phyloP scores from a whole-genome alignment of 1,140 invertebrate genomes.

The Schlechtendalia chinensis region DNA sequence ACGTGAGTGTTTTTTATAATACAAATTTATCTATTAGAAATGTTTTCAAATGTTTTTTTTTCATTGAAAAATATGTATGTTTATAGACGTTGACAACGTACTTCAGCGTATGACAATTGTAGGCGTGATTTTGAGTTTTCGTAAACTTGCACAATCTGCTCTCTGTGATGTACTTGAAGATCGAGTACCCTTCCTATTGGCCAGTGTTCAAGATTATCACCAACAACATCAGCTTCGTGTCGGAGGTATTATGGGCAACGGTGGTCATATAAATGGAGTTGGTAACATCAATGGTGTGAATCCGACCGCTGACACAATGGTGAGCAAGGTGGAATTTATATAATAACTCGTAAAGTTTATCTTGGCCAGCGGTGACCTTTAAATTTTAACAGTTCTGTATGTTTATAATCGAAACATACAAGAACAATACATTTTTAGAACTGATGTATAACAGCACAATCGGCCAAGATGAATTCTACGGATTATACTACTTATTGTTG shows the following conservation, averaged over 20 bases:
- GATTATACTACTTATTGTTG: too few relatives aligned
- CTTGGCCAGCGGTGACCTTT: too few relatives aligned
- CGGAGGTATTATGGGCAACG: not conserved
- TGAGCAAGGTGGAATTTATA: not conserved
- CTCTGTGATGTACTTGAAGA: constrained; percentile 91
- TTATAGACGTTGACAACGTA: constrained; percentile 83
- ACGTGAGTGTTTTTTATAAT: constrained; percentile 56
- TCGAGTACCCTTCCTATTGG: constrained; percentile 93
- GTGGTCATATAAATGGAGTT: not conserved
- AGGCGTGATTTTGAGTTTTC: constrained; percentile 94
- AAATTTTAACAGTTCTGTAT: too few relatives aligned
- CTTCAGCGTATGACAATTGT: constrained; percentile 96
- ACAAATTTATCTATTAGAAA: not conserved
- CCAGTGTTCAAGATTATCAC: constrained; percentile 92
- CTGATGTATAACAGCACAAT: not conserved
- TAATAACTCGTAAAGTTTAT: too few relatives aligned
- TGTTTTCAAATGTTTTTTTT: too few relatives aligned
- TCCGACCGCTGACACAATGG: constrained; percentile 19
- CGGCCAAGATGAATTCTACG: not conserved
- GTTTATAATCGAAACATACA: too few relatives aligned
- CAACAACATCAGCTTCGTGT: constrained; percentile 57
- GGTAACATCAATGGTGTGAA: not conserved
- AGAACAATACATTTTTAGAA: too few relatives aligned
- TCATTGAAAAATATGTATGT: not conserved
- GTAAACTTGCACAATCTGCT: constrained; percentile 88